These are phyloP conservation scores for Drosophila bipectinata DNA, from an alignment of 1,140 invertebrate species.

Conservation along the genomic window DNA sequence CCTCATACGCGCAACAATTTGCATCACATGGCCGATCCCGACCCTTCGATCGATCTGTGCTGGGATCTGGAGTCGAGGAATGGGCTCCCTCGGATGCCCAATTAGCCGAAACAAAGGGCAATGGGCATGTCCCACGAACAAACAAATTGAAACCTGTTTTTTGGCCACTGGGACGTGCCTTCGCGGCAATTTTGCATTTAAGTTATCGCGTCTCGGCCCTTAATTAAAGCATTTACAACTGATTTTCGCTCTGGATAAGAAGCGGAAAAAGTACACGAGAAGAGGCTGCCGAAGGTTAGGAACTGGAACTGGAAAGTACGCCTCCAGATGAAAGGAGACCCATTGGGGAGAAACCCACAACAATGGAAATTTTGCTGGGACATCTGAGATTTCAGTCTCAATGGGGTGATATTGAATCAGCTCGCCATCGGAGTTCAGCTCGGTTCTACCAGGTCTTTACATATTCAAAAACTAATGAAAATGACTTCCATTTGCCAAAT, in stretches of 20 bases:
- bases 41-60: slow-evolving; percentile 6
- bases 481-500: slow-evolving; percentile 25
- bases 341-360: slow-evolving; percentile 44
- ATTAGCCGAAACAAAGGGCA: slow-evolving; percentile 54
- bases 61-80: background rate
- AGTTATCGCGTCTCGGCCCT: slow-evolving; percentile 70
- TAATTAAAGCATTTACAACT: slow-evolving; percentile 76
- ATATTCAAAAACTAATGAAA: background rate
- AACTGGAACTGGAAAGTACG: slow-evolving; percentile 38
- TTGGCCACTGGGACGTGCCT: slow-evolving; percentile 56
- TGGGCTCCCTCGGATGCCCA: slow-evolving; percentile 26
- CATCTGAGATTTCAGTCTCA: slow-evolving; percentile 1
- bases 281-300: slow-evolving; percentile 41
- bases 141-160: slow-evolving; percentile 52
- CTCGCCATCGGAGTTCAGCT: background rate
- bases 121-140: slow-evolving; percentile 43
- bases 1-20: slow-evolving; percentile 45
- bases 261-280: slow-evolving; percentile 4
- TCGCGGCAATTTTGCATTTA: slow-evolving; percentile 60
- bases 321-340: slow-evolving; percentile 38
- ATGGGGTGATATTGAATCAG: slow-evolving; percentile 2
- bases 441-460: background rate
- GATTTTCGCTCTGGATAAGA: slow-evolving; percentile 60
- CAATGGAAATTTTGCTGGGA: slow-evolving; percentile 2
- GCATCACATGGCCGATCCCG: slow-evolving; percentile 15